Conservation (phyloP, 2,888 invertebrate species). For the Nephrotoma guestfalica region DNA sequence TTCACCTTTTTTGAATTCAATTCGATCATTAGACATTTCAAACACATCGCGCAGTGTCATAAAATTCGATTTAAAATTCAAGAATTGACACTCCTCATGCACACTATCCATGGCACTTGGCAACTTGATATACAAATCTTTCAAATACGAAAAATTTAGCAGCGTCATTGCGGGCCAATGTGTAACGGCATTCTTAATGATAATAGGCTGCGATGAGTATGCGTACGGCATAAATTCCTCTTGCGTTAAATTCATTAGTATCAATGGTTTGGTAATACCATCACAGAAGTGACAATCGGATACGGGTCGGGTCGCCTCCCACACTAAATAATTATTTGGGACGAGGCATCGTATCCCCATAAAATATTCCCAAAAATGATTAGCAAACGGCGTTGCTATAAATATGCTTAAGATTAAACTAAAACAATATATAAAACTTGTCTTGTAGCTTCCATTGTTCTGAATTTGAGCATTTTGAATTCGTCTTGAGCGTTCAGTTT, state of each 20-base stretch:
- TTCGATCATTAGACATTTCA: slow-evolving; percentile 51
- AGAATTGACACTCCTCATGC: slow-evolving; percentile 71
- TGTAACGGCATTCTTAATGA: slow-evolving; percentile 57
- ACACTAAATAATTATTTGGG: slow-evolving; percentile 70
- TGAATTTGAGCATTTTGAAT: background rate
- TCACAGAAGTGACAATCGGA: slow-evolving; percentile 67
- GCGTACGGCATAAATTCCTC: slow-evolving; percentile 56
- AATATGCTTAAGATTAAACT: slow-evolving; percentile 11
- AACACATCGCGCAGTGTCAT: slow-evolving; percentile 63
- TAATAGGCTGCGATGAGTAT: slow-evolving; percentile 64
- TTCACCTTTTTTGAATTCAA: slow-evolving; percentile 43
- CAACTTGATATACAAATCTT: slow-evolving; percentile 49
- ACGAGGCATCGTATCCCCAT: slow-evolving; percentile 57
- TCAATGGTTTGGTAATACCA: slow-evolving; percentile 48
- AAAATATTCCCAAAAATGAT: slow-evolving; percentile 29
- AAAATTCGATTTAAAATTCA: slow-evolving; percentile 73
- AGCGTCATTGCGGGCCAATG: slow-evolving; percentile 62
- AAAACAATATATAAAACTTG: slow-evolving; percentile 3
- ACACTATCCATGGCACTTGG: slow-evolving; percentile 58
- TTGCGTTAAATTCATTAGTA: slow-evolving; percentile 51
- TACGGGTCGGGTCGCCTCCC: slow-evolving; percentile 75
- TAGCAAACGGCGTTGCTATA: slow-evolving; percentile 27
- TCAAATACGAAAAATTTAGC: slow-evolving; percentile 53
- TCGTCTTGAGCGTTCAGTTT: background rate
- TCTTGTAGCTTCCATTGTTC: slow-evolving; percentile 1